Percentiles rank a stretch among this genome's conserved stretches.
These are phyloP conservation scores for Leuctra nigra DNA, from an alignment of 2,888 invertebrate species.

Conservation along the genomic window DNA sequence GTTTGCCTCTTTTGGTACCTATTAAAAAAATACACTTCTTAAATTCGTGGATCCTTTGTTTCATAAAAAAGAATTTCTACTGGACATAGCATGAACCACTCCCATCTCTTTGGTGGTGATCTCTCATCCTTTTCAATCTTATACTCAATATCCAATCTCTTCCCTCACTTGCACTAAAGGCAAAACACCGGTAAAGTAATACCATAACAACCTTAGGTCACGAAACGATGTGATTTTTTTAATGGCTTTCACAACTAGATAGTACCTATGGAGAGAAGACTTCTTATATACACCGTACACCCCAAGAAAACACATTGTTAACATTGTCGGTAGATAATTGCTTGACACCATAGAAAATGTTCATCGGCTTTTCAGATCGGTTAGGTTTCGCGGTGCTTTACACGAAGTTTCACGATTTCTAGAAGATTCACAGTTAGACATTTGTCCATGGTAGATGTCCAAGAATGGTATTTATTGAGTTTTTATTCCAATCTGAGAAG, in stretches of 20 bases:
- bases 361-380: no score
- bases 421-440: no score
- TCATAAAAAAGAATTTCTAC: slow-evolving; percentile 12
- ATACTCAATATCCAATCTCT: slow-evolving; percentile 4
- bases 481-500: no score
- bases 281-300: slow-evolving; percentile 4
- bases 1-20: neutral
- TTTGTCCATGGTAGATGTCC: no score
- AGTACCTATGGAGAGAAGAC: neutral
- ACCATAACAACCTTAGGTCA: slow-evolving; percentile 24
- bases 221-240: slow-evolving; percentile 19
- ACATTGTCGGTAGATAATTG: neutral
- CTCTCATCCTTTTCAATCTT: no score
- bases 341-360: no score
- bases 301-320: slow-evolving; percentile 5
- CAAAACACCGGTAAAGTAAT: neutral
- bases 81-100: slow-evolving; percentile 19
- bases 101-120: slow-evolving; percentile 4
- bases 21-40: slow-evolving; percentile 1
- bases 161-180: slow-evolving; percentile 6
- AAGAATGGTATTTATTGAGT: no score
- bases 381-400: neutral
- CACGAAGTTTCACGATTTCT: no score
- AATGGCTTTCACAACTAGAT: slow-evolving; percentile 7
- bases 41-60: slow-evolving; percentile 9